These are phyloP conservation scores for Argyrosomus japonicus DNA, from an alignment of 2,113 vertebrate species.

Conservation along the genomic window DNA sequence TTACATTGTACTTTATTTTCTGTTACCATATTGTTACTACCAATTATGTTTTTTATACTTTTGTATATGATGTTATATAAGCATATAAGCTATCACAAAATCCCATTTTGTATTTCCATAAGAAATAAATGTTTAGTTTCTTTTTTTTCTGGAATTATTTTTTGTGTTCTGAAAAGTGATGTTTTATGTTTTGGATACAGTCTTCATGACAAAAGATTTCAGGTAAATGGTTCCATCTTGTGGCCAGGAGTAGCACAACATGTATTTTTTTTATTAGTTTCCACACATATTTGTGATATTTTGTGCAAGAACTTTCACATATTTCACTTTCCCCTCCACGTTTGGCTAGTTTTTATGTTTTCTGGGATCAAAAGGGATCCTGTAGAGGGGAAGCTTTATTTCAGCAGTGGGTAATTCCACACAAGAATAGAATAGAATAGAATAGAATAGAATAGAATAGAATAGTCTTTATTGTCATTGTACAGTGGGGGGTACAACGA, in stretches of 20 bases:
- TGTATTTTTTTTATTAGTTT: background rate
- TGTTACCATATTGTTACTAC: conserved; percentile 87
- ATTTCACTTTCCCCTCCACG: too few species aligned
- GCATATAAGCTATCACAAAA: conserved; percentile 92
- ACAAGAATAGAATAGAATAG: too few species aligned
- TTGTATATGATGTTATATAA: conserved; percentile 91
- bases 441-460: too few species aligned
- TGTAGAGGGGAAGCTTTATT: background rate
- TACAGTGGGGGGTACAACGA: too few species aligned
- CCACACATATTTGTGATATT: background rate
- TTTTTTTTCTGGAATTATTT: conserved; percentile 52
- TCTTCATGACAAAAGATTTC: background rate
- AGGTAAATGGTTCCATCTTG: conserved; percentile 37
- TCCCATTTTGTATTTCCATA: conserved; percentile 90
- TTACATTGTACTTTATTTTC: conserved; percentile 92
- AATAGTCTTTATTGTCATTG: too few species aligned
- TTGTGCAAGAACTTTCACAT: background rate
- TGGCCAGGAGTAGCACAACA: conserved; percentile 22
- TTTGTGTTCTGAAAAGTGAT: background rate
- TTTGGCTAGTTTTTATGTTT: background rate
- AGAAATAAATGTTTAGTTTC: conserved; percentile 86
- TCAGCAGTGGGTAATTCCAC: background rate
- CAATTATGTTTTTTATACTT: conserved; percentile 93
- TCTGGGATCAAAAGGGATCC: background rate
- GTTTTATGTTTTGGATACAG: background rate